These are phyloP conservation scores for Ectemnius lituratus DNA, from an alignment of 2,888 invertebrate species.

Conservation along the genomic window DNA sequence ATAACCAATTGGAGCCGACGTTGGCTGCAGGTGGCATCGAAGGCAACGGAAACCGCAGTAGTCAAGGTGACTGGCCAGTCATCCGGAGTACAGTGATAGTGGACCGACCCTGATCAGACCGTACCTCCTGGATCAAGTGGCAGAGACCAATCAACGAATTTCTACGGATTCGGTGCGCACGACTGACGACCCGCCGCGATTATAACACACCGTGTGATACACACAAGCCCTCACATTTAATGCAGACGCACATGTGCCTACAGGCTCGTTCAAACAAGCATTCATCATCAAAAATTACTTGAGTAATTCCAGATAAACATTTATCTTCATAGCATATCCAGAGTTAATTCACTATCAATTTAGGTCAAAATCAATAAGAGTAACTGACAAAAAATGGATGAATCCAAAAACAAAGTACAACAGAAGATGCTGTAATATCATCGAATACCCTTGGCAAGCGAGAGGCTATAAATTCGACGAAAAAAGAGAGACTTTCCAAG, in stretches of 20 bases:
- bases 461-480: background rate
- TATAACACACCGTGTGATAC: slow-evolving; percentile 65
- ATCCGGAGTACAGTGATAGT: slow-evolving; percentile 14
- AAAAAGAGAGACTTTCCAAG: background rate
- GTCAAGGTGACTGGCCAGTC: slow-evolving; percentile 28
- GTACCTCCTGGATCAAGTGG: slow-evolving; percentile 63
- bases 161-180: slow-evolving; percentile 67
- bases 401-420: background rate
- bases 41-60: slow-evolving; percentile 50
- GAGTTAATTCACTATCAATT: background rate
- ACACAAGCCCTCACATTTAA: slow-evolving; percentile 32
- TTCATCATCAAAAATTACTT: background rate
- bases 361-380: background rate
- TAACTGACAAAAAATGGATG: background rate
- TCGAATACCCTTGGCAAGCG: background rate
- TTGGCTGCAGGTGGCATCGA: slow-evolving; percentile 8
- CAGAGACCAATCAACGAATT: slow-evolving; percentile 73
- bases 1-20: slow-evolving; percentile 43
- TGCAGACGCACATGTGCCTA: slow-evolving; percentile 13
- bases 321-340: background rate
- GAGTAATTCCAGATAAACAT: background rate
- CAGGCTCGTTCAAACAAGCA: slow-evolving; percentile 27
- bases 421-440: background rate
- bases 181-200: slow-evolving; percentile 67
- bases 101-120: slow-evolving; percentile 35